Conservation (phyloP, 2,113 vertebrate genomes). For the Zeus faber region DNA sequence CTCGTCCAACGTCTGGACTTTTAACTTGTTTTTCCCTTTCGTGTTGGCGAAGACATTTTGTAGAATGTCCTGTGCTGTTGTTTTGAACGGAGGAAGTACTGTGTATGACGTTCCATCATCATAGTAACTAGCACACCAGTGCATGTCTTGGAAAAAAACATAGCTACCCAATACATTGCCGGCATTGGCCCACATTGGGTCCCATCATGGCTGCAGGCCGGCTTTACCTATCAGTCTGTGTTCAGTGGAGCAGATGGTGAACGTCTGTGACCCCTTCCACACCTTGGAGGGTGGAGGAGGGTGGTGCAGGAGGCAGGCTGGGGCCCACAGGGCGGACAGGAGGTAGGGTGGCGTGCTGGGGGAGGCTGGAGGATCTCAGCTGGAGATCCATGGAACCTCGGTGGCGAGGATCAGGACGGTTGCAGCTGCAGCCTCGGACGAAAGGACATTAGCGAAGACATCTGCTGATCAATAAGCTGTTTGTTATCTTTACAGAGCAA, state of each 20-base stretch:
- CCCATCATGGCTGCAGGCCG: conserved; percentile 11
- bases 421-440: conserved; percentile 55
- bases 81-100: no score
- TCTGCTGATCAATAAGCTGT: conserved; percentile 67
- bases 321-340: conserved; percentile 11
- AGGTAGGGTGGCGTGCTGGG: conserved; percentile 13
- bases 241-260: conserved; percentile 53
- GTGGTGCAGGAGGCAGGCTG: conserved; percentile 14
- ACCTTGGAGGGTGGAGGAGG: conserved; percentile 45
- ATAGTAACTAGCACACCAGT: no score
- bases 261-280: conserved; percentile 42
- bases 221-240: conserved; percentile 53
- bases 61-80: no score
- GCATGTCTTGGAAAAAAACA: no score
- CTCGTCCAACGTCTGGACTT: no score
- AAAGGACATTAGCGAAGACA: conserved; percentile 49
- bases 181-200: background rate
- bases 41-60: no score
- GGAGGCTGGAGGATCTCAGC: no score
- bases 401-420: conserved; percentile 18
- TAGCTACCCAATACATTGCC: no score
- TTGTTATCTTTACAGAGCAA: conserved; percentile 52
- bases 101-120: no score
- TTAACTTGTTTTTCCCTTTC: no score
- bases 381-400: conserved; percentile 28